A percentile compares a stretch with the other conserved stretches of the same genome.
Conservation (phyloP, 1,140 invertebrate genomes). For the Delia radicum region DNA sequence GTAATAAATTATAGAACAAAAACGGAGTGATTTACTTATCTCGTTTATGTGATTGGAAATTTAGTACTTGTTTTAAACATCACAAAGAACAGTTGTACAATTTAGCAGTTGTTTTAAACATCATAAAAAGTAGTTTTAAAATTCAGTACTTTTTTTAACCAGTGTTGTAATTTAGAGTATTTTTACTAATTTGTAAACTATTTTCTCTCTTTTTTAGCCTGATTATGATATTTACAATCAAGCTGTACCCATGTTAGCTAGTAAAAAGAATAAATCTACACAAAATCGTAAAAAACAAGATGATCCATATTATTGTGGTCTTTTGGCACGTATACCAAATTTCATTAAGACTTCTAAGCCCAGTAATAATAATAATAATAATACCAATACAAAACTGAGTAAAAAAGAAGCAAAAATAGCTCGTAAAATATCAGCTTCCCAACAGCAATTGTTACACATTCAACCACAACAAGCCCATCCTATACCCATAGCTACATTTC, state of each 20-base stretch:
- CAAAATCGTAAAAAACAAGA: constrained; percentile 61
- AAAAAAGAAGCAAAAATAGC: constrained; percentile 51
- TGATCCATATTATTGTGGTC: constrained; percentile 82
- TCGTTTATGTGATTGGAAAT: too few species aligned
- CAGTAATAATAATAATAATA: background rate
- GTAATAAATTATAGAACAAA: too few species aligned
- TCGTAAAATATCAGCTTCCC: constrained; percentile 50
- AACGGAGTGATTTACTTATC: too few species aligned
- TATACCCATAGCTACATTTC: constrained; percentile 49
- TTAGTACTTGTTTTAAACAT: too few species aligned
- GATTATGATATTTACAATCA: constrained; percentile 44
- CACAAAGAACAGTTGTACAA: too few species aligned
- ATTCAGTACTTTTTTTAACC: too few species aligned
- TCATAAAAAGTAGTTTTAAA: too few species aligned
- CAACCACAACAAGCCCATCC: constrained; percentile 39
- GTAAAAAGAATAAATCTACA: constrained; percentile 41
- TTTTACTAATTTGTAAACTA: background rate
- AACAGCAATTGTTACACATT: constrained; percentile 35
- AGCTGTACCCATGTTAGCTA: constrained; percentile 39
- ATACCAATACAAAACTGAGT: constrained; percentile 28
- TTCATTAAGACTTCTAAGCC: constrained; percentile 63
- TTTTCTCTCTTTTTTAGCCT: constrained; percentile 33
- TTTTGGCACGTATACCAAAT: constrained; percentile 78
- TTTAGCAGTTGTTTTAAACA: too few species aligned
- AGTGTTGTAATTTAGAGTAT: too few species aligned